Base-by-base conservation (phyloP, 2,888 invertebrate genomes). In the Patella pellucida region DNA sequence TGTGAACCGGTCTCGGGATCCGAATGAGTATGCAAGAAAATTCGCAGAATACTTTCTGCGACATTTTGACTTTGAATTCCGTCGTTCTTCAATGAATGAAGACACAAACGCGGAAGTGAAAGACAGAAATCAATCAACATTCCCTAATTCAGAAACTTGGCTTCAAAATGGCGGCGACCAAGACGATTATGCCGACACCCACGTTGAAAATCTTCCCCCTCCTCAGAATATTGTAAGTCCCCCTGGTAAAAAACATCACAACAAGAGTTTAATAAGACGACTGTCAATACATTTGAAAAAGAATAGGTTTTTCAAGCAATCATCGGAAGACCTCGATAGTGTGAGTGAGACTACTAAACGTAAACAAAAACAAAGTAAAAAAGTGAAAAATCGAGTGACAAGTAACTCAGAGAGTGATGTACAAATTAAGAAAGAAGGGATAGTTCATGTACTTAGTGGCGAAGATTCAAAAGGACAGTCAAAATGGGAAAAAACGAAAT, bases 401-500 rank as follows among this genome's bases (percentile, higher is more conserved):
- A 77, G 76, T 73, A 82, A 80, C 76, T 76, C 78, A 15, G 73
- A 72, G 15, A 56, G 74, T 77, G 79, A 73, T 62, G 81, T 51
- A 78, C 69, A 52, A 80, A 83, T 86, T n/a, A 84, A 83, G 73
- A 97, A 97, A 88, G 98, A 98, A 89, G 97, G 98, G 14, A 94
- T 95, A 84, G 97, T 98, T 12, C 96, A 96, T 92, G 97, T 96
- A 92, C 93, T 98, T 83, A 95, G 96, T 76, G 97, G 97, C 0
- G 97, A 98, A 89, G 96, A 97, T 90, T 83, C 85, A 4, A 85
- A 85, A 91, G 94, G 94, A 12, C 95, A 95, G 19, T 95, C 96
- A 51, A 96, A 96, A 91, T 98, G 98, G 97, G 97, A 97, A 90
- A 95, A 95, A 90, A 97, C 97, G 90, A 94, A 97, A 84, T 92